phyloP scores from a whole-genome alignment of 2,888 invertebrate species.

The Microplitis deprimator region DNA sequence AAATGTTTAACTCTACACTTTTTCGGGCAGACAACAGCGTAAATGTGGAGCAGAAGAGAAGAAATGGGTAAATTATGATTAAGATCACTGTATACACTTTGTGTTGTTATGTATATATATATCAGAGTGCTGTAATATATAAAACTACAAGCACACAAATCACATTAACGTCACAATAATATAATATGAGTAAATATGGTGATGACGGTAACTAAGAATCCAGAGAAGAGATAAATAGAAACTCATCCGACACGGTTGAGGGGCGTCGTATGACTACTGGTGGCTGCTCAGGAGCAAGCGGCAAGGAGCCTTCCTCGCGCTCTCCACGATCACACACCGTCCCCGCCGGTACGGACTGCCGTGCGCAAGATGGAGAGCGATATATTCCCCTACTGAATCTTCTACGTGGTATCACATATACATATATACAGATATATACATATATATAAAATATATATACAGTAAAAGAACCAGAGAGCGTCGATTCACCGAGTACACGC shows the following conservation, averaged over 20 bases:
- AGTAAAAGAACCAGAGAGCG: constrained; percentile 34
- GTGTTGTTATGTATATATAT: constrained; percentile 45
- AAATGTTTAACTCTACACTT: no score
- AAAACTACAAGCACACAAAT: background rate
- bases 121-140: constrained; percentile 42
- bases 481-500: constrained; percentile 41
- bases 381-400: constrained; percentile 40
- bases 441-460: constrained; percentile 36
- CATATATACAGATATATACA: constrained; percentile 31
- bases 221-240: constrained; percentile 13
- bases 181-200: no score
- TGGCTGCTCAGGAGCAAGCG: constrained; percentile 48
- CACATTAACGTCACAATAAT: constrained; percentile 9
- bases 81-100: constrained; percentile 41
- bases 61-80: constrained; percentile 30
- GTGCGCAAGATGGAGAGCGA: constrained; percentile 48
- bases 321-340: constrained; percentile 29
- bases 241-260: constrained; percentile 50
- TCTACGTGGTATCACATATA: constrained; percentile 37
- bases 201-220: constrained; percentile 13
- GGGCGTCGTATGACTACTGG: constrained; percentile 52
- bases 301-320: constrained; percentile 40
- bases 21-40: no score
- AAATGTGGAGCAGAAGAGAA: background rate
- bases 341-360: constrained; percentile 43